Base-by-base conservation (phyloP, 2,888 invertebrate genomes). In the Cheilosia vulpina region DNA sequence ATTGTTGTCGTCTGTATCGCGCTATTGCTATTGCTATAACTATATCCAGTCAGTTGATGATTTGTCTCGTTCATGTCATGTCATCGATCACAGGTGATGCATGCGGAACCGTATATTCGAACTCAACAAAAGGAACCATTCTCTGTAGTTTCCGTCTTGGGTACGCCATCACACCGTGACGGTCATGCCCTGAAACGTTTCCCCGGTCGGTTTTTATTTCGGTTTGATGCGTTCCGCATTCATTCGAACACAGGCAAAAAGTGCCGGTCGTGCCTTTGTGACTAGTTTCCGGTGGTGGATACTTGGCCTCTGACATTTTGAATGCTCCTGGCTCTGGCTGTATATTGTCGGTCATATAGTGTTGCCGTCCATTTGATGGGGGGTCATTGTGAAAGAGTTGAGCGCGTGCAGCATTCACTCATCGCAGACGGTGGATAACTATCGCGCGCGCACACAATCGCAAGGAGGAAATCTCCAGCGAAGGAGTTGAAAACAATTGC, bases 61-160 rank as follows among this genome's bases (percentile, higher is more conserved):
- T 65, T 52, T 60, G 47, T 78, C 47, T 34, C 63, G 52, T 79
- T 24, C 45, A 38, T n/a, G n/a, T 71, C 63, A 55, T 69, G 76
- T 63, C 85, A 85, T 85, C 81, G 85, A 85, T 85, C 85, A 85
- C 81, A 77, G 85, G 85, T 85, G 85, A 77, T 85, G 81, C 85
- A 85, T 76, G 85, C 85, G 81, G 85, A 81, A 85, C 85, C 81
- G 60, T 53, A 68, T 45, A 63, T 50, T 55, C 27, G 65, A 62
- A 63, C 57, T 55, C 27, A 77, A 82, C 82, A 82, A 82, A 77
- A 82, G 82, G 77, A 77, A 58, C 50, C 43, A 63, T 58, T 71
- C 76, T 52, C 15, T 52, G 24, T 27, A 57, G 72, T 73, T 57
- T 63, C 63, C 69, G 65, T 69, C 62, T 72, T 58, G 17, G 72